Evolutionary conservation across 1,140 invertebrate species (phyloP).

Genomic region (Sinella curviseta): DNA sequence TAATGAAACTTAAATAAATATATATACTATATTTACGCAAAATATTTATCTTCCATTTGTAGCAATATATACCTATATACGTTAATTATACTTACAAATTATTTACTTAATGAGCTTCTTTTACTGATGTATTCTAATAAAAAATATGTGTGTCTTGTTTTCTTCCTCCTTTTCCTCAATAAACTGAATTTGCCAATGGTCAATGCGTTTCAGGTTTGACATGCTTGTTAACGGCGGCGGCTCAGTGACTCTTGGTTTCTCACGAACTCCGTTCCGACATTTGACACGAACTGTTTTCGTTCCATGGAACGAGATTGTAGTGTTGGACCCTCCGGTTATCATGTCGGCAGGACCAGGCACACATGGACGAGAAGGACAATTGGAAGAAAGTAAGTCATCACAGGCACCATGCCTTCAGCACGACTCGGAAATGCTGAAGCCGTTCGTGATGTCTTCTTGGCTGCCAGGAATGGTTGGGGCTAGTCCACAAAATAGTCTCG

Average conservation of each 20-base stretch:
- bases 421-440: constrained; percentile 76
- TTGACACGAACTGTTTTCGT: constrained; percentile 84
- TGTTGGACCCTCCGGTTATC: constrained; percentile 75
- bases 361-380: constrained; percentile 33
- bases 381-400: constrained; percentile 30
- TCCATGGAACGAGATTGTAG: constrained; percentile 93
- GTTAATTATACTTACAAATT: no score
- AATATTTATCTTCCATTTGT: no score
- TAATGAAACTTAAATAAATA: no score
- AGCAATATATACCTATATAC: no score
- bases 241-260: constrained; percentile 95
- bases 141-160: no score
- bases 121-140: no score
- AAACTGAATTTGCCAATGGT: background rate
- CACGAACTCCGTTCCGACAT: constrained; percentile 85
- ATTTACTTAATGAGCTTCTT: no score
- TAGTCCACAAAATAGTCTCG: constrained; percentile 73
- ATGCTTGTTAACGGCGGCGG: constrained; percentile 97
- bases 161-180: background rate
- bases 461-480: constrained; percentile 81
- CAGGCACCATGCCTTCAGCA: constrained; percentile 73
- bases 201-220: constrained; percentile 79
- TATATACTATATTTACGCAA: no score
- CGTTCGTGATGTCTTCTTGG: constrained; percentile 81
- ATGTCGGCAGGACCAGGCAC: constrained; percentile 70